Conservation (phyloP, 2,888 invertebrate species). For the Rhaphigaster nebulosa region DNA sequence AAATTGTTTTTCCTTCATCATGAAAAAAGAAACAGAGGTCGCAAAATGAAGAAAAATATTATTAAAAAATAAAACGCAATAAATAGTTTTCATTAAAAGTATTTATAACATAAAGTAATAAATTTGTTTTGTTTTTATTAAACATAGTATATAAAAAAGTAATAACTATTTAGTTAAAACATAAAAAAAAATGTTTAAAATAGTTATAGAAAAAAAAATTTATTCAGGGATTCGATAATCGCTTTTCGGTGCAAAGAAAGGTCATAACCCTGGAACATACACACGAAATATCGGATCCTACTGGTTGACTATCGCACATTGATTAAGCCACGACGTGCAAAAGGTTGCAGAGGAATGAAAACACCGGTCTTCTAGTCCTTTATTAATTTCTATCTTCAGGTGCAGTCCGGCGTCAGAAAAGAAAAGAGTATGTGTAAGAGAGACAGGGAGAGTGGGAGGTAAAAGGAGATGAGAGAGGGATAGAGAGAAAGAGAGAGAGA, state of each 20-base stretch:
- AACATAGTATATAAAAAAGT: too few species aligned
- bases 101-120: too few species aligned
- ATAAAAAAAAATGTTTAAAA: too few species aligned
- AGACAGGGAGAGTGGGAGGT: not conserved
- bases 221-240: not conserved
- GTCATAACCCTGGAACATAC: not conserved
- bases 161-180: too few species aligned
- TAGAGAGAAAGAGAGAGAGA: conserved; percentile 36
- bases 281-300: not conserved
- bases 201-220: too few species aligned
- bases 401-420: not conserved
- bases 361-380: conserved; percentile 15
- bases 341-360: not conserved
- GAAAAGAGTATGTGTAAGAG: not conserved
- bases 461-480: not conserved
- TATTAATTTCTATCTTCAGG: conserved; percentile 12
- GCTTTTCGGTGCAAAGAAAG: not conserved
- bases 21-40: too few species aligned
- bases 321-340: conserved; percentile 11
- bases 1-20: too few species aligned
- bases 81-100: too few species aligned
- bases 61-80: too few species aligned
- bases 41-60: too few species aligned
- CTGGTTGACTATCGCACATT: not conserved
- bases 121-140: too few species aligned